These are phyloP conservation scores for Tolmerus cingulatus DNA, from an alignment of 2,888 invertebrate genomes.

Conservation along the genomic window DNA sequence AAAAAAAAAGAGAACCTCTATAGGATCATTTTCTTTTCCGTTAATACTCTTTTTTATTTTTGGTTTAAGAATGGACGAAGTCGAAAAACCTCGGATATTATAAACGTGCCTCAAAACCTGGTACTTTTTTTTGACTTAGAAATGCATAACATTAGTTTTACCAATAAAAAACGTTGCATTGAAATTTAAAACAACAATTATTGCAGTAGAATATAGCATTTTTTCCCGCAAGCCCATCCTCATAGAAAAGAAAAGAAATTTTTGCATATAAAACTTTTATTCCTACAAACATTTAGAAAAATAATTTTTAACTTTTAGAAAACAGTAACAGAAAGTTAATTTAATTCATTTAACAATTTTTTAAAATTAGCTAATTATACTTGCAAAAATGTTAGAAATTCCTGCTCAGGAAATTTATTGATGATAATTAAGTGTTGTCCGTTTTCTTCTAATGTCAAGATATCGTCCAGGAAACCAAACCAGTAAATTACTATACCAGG, in stretches of 20 bases:
- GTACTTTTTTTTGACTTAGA: too few relatives aligned
- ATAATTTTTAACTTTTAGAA: neutral
- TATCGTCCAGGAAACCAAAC: conserved; percentile 83
- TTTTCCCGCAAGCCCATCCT: too few relatives aligned
- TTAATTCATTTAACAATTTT: neutral
- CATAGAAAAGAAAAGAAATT: neutral
- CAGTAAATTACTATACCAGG: conserved; percentile 94
- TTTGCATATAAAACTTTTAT: neutral
- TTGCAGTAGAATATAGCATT: too few relatives aligned
- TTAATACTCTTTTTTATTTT: too few relatives aligned
- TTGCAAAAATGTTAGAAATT: conserved; percentile 61
- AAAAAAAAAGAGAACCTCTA: too few relatives aligned
- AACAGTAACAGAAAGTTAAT: neutral
- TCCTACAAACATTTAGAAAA: neutral
- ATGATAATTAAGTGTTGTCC: conserved; percentile 69
- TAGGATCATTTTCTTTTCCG: too few relatives aligned
- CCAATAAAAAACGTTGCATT: too few relatives aligned
- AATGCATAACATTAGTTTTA: too few relatives aligned
- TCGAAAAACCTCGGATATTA: too few relatives aligned
- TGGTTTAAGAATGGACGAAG: too few relatives aligned
- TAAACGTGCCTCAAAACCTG: too few relatives aligned
- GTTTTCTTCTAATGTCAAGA: conserved; percentile 68
- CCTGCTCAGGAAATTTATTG: conserved; percentile 66
- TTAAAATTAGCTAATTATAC: neutral
- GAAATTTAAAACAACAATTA: too few relatives aligned